Evolutionary conservation across 2,888 invertebrate genomes (phyloP).

Genomic region (Ormyrus rosae): DNA sequence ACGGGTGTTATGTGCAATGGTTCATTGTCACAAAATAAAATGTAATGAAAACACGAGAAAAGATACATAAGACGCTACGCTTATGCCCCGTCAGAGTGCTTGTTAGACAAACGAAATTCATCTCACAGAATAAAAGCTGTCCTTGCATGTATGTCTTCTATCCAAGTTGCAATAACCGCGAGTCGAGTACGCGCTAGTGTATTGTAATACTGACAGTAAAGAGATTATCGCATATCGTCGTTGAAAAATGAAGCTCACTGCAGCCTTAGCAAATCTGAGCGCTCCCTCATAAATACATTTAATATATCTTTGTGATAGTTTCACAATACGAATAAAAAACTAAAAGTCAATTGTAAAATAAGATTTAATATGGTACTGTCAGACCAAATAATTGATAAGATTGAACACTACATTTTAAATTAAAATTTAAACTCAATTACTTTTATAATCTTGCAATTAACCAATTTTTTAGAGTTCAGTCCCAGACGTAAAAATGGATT

Average conservation of each 20-base stretch:
- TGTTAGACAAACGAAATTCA: no score
- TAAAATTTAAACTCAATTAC: no score
- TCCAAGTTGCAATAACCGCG: slow-evolving; percentile 55
- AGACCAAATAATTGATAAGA: not conserved
- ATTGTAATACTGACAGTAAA: slow-evolving; percentile 75
- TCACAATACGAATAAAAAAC: not conserved
- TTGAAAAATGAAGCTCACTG: slow-evolving; percentile 67
- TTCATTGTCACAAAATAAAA: no score
- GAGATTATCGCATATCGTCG: slow-evolving; percentile 68
- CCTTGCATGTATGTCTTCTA: not conserved
- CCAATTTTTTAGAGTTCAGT: not conserved
- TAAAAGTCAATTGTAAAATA: not conserved
- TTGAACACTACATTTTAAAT: no score
- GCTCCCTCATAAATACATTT: slow-evolving; percentile 1
- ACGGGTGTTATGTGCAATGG: no score
- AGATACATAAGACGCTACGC: no score
- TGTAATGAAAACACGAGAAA: no score
- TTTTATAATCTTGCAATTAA: not conserved
- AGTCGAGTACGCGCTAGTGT: slow-evolving; percentile 70
- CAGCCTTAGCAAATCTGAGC: slow-evolving; percentile 50
- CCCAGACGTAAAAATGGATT: not conserved
- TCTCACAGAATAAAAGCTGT: not conserved
- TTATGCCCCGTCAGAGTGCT: no score
- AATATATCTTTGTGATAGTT: slow-evolving; percentile 15
- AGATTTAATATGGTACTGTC: not conserved